Evolutionary conservation across 2,113 vertebrate genomes (phyloP).

Genomic region (Gorilla gorilla): DNA sequence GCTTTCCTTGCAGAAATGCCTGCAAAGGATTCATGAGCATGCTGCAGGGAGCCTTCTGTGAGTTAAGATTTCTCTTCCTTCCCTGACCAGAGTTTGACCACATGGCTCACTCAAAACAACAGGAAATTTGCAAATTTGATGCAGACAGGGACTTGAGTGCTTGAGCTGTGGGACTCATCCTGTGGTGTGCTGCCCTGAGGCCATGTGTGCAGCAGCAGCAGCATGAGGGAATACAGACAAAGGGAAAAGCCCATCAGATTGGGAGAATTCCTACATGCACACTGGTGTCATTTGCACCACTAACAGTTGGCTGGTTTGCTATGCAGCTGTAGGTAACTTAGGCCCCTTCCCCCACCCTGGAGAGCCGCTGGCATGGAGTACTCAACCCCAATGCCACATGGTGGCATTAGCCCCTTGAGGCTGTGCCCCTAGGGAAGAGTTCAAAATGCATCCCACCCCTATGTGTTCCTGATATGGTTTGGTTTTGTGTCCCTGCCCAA

Average conservation of each 20-base stretch:
- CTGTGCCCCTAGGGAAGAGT: neutral
- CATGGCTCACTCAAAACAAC: too few relatives aligned
- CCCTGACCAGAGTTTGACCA: too few relatives aligned
- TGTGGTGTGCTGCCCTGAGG: fast-evolving
- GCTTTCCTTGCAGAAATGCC: neutral
- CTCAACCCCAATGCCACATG: fast-evolving
- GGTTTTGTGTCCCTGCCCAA: too few relatives aligned
- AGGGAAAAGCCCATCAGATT: neutral
- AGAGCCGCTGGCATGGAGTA: fast-evolving
- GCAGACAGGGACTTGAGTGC: neutral
- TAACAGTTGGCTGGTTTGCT: neutral
- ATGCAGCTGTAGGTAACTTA: fast-evolving
- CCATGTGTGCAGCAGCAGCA: fast-evolving
- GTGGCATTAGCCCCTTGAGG: fast-evolving
- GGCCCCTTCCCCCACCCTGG: neutral
- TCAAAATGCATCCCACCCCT: too few relatives aligned
- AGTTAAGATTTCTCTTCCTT: too few relatives aligned
- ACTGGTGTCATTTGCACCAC: neutral
- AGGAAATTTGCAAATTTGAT: too few relatives aligned
- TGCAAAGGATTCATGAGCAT: fast-evolving
- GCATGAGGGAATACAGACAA: fast-evolving
- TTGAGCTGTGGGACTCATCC: neutral
- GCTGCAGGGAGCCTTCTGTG: fast-evolving
- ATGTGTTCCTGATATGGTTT: too few relatives aligned
- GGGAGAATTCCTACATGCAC: fast-evolving